Conservation (phyloP, 92 coral and sea anemone genomes). For the Bergia puertoricense region DNA sequence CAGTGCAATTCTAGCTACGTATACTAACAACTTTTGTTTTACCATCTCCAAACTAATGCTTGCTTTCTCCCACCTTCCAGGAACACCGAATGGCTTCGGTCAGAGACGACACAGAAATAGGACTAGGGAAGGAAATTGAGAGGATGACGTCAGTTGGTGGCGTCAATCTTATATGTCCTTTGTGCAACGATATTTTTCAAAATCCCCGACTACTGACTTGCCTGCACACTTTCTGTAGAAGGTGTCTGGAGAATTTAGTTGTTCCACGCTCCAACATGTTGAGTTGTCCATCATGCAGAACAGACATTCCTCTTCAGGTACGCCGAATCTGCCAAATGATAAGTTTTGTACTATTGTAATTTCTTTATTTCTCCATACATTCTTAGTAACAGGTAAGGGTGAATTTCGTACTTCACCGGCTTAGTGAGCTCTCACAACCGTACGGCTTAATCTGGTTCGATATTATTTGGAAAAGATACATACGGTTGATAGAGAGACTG, state of each 20-base stretch:
- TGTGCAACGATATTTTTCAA: conserved; percentile 82
- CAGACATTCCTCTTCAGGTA: conserved; percentile 83
- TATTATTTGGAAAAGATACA: background rate
- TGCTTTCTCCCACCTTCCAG: conserved; percentile 41
- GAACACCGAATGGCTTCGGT: conserved; percentile 93
- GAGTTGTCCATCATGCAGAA: conserved; percentile 90
- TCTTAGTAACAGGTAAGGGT: background rate
- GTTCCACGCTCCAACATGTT: conserved; percentile 87
- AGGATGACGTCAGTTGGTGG: conserved; percentile 80
- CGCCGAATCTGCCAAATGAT: background rate
- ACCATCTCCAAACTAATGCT: background rate
- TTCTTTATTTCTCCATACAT: background rate
- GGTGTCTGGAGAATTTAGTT: conserved; percentile 93
- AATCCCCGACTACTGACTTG: conserved; percentile 96
- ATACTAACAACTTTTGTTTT: background rate
- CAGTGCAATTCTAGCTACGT: background rate
- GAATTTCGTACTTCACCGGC: background rate
- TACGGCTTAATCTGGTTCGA: background rate
- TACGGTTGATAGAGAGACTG: background rate
- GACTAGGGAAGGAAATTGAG: conserved; percentile 66
- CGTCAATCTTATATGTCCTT: conserved; percentile 85
- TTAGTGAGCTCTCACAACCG: background rate
- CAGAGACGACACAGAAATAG: conserved; percentile 81
- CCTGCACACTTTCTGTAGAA: conserved; percentile 93
- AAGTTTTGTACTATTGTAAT: background rate